Conservation (phyloP, 2,888 invertebrate genomes). For the Hirtodrosophila alboralis region DNA sequence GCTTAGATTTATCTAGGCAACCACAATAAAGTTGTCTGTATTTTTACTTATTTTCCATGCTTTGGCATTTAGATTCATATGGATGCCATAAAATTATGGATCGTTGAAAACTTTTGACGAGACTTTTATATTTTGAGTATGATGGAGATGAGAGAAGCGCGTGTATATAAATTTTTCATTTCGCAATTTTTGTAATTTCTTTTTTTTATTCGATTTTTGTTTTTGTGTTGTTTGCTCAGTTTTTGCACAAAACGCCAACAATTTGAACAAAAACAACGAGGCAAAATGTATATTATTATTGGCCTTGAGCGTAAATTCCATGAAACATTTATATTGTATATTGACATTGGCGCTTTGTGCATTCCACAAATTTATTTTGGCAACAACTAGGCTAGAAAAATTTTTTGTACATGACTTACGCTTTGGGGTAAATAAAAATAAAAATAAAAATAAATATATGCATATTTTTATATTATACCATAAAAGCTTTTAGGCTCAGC, state of each 20-base stretch:
- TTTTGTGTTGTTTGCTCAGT: slow-evolving; percentile 9
- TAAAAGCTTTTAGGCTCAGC: no score
- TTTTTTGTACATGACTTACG: slow-evolving; percentile 43
- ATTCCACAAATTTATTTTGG: slow-evolving; percentile 38
- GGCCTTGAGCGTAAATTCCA: slow-evolving; percentile 62
- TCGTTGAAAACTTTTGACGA: slow-evolving; percentile 70
- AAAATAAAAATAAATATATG: no score
- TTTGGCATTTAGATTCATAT: slow-evolving; percentile 40
- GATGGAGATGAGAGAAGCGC: no score
- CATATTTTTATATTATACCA: no score
- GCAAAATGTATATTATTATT: slow-evolving; percentile 33
- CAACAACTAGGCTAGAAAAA: slow-evolving; percentile 21
- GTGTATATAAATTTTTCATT: slow-evolving; percentile 56
- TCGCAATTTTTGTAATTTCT: slow-evolving; percentile 50
- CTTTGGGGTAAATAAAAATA: no score
- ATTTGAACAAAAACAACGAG: slow-evolving; percentile 5
- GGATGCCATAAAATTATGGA: slow-evolving; percentile 60
- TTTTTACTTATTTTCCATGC: slow-evolving; percentile 46
- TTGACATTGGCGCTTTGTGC: slow-evolving; percentile 52
- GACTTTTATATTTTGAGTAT: slow-evolving; percentile 11
- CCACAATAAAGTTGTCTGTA: slow-evolving; percentile 56
- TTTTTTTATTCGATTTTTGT: not conserved
- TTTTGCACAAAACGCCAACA: slow-evolving; percentile 1
- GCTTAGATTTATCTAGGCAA: slow-evolving; percentile 46
- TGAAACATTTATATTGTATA: slow-evolving; percentile 52